Evolutionary conservation across 2,888 invertebrate genomes (phyloP), one percentile per base, ranked within the genome.

Genomic region (Agonopterix alstromeriana): DNA sequence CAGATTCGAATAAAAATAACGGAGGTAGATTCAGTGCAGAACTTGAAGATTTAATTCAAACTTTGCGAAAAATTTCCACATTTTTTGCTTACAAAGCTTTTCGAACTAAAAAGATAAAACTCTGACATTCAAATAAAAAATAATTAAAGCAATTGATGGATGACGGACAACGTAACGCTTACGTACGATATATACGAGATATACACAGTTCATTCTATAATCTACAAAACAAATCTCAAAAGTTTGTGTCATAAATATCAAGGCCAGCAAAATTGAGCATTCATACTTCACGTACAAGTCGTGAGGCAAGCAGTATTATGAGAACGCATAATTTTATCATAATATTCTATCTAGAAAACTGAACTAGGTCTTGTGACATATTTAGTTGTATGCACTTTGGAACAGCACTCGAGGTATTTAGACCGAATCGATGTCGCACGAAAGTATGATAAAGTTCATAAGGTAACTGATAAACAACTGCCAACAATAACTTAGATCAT

Each of bases 221-320:
- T 71, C 67, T 60, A 53, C 52, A 55, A 57, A 66, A 59, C 55
- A 57, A 61, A 68, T 69, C 68, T 67, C 11, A 66, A 72, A 70
- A 73, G 67, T 71, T 71, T 66, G 62, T 70, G 67, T 69, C 69
- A 71, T 75, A 76, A 77, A 77, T 77, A 76, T 73, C 77, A 79
- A 79, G 78, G 78, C 65, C 73, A 60, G 53, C 61, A 56, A 61
- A 68, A 69, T 72, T 70, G 69, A 65, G 67, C 66, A 67, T 70
- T 69, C 67, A 67, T 63, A 65, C 58, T 67, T 58, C 55, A 60
- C 58, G 10, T 42, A 44, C 52, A 51, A 53, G 50, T 46, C 54
- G 51, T 54, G 56, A 51, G 47, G 46, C 46, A 43, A 35, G 49
- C 43, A 38, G 44, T 38, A 38, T 38, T 38, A 38, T 38, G 38